Conservation (phyloP, 2,113 vertebrate genomes). For the Oryzias celebensis region DNA sequence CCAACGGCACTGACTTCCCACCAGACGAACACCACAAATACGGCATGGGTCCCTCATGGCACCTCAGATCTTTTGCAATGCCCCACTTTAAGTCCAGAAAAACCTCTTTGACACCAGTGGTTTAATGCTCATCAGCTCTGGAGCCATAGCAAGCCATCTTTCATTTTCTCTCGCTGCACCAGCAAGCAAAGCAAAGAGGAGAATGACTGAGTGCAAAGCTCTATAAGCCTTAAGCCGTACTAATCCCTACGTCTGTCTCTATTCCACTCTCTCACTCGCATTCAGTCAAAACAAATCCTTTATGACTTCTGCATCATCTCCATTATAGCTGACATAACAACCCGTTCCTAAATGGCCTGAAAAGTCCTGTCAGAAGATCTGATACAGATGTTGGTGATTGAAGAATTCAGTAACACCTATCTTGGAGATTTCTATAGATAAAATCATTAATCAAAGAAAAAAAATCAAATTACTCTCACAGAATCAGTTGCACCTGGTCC, state of each 20-base stretch:
- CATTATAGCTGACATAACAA: constrained; percentile 16
- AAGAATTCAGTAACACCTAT: not conserved
- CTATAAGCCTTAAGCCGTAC: constrained; percentile 66
- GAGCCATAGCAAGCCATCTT: constrained; percentile 38
- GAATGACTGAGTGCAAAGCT: constrained; percentile 56
- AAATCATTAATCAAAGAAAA: no score
- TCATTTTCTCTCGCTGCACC: constrained; percentile 47
- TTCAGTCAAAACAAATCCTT: constrained; percentile 67
- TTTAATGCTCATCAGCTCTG: constrained; percentile 22
- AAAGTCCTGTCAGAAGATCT: not conserved
- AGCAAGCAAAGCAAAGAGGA: constrained; percentile 36
- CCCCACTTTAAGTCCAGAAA: constrained; percentile 7
- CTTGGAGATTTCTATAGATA: no score
- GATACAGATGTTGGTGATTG: not conserved
- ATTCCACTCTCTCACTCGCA: constrained; percentile 48
- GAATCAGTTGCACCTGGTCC: constrained; percentile 13
- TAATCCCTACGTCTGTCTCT: constrained; percentile 71
- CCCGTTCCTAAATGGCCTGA: constrained; percentile 25
- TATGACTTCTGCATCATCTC: constrained; percentile 38
- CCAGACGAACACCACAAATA: constrained; percentile 66
- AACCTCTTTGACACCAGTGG: constrained; percentile 22
- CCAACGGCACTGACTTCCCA: constrained; percentile 77
- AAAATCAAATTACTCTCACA: not conserved
- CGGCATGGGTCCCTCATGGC: constrained; percentile 75
- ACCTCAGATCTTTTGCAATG: constrained; percentile 13